Evolutionary conservation across 2,113 vertebrate genomes (phyloP), one percentile per base, ranked within the genome.

Genomic region (Dascyllus trimaculatus): DNA sequence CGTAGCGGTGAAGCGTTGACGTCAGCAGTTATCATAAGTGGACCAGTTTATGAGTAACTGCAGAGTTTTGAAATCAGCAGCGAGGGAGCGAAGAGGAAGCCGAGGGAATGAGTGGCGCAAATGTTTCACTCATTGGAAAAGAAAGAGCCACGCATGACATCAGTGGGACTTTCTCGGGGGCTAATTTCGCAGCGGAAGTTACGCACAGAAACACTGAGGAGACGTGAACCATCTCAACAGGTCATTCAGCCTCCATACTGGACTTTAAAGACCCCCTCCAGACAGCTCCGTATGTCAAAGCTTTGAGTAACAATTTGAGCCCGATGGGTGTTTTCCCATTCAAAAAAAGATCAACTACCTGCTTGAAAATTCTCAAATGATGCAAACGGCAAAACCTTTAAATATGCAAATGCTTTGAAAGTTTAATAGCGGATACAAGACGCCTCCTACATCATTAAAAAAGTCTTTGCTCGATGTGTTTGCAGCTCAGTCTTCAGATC

Each of bases 11-110:
- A 70, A 85, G 66, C 75, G 71, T 22, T 43, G 15, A 38, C 24
- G 78, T 54, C 64, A 32, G 64, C 80, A 75, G 82, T 85, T 85
- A 80, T 76, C 81, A 84, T 61, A 75, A 74, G 38, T 7, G 7
- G 2, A 18, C 14, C 11, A n/a, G 75, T 79, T 74, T 74, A 73
- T 78, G 77, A 80, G 88, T 82, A 87, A 90, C 89, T 84, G 88
- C 82, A 82, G 81, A 56, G 80, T 45, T 9, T 75, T 74, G 25
- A 4, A n/a, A 4, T 43, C 40, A 58, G 46, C 56, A 87, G 86
- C 66, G 58, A 5, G n/a, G 35, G 69, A 32, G 19, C 18, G 29
- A 43, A 45, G 18, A 58, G 29, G 35, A 49, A 60, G 53, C 17
- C 19, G 61, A 51, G 24, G 29, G 22, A 46, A 26, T 11, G 38